These are phyloP conservation scores for Littorina saxatilis DNA, from an alignment of 1,140 invertebrate species.

Conservation along the genomic window DNA sequence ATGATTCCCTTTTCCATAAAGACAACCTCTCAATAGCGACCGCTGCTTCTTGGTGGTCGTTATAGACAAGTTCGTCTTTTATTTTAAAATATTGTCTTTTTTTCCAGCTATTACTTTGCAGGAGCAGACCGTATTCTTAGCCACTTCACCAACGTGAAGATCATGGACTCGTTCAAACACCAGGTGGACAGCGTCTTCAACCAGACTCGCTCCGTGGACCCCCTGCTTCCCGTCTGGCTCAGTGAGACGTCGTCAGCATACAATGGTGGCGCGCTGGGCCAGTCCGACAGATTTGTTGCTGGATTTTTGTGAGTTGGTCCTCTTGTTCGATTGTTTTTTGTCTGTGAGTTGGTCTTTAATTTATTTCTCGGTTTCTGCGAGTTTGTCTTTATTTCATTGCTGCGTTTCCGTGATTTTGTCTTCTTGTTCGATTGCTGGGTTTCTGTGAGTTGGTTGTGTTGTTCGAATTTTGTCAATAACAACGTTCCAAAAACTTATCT, in stretches of 20 bases:
- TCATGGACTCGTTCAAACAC: constrained; percentile 82
- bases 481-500: too few relatives aligned
- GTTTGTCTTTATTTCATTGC: too few relatives aligned
- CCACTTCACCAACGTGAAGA: constrained; percentile 82
- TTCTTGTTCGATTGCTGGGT: neutral
- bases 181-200: constrained; percentile 78
- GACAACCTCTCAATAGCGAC: too few relatives aligned
- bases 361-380: too few relatives aligned
- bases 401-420: neutral
- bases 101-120: constrained; percentile 84
- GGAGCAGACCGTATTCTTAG: constrained; percentile 80
- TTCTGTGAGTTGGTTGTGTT: neutral
- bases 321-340: too few relatives aligned
- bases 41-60: too few relatives aligned
- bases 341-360: too few relatives aligned
- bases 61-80: too few relatives aligned
- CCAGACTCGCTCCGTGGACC: constrained; percentile 50
- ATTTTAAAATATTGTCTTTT: too few relatives aligned
- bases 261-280: constrained; percentile 83
- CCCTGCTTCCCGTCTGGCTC: constrained; percentile 78
- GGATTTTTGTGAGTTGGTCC: constrained; percentile 78
- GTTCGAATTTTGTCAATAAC: too few relatives aligned
- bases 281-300: constrained; percentile 84
- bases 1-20: too few relatives aligned
- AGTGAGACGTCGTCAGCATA: constrained; percentile 86